Percentiles rank a stretch among this genome's conserved stretches.
phyloP scores from a whole-genome alignment of 2,797 vertebrate species.

The Coregonus suidteri region DNA sequence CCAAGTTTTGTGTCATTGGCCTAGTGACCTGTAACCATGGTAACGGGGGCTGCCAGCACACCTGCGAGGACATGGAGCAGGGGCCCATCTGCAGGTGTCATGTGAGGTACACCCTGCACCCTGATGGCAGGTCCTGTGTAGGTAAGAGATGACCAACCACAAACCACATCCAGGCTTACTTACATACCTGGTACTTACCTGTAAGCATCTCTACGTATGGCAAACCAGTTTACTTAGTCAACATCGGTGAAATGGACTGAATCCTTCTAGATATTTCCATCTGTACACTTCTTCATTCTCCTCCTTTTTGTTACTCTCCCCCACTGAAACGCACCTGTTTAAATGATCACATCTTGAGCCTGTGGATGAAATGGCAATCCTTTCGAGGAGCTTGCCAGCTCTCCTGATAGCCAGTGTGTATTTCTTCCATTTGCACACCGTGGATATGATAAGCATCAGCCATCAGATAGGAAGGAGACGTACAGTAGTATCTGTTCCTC shows the following conservation, averaged over 20 bases:
- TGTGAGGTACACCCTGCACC: slow-evolving; percentile 84
- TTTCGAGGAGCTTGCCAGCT: slow-evolving; percentile 4
- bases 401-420: slow-evolving; percentile 25
- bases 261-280: neutral
- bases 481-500: slow-evolving; percentile 48
- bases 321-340: slow-evolving; percentile 7
- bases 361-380: slow-evolving; percentile 12
- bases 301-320: neutral
- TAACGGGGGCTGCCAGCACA: slow-evolving; percentile 96
- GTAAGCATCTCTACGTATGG: neutral
- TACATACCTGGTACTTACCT: neutral
- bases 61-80: slow-evolving; percentile 89
- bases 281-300: neutral
- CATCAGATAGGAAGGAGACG: slow-evolving; percentile 9
- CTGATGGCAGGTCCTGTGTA: slow-evolving; percentile 87
- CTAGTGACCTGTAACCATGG: slow-evolving; percentile 96
- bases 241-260: neutral
- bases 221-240: neutral
- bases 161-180: neutral
- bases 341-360: neutral
- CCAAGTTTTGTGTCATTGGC: slow-evolving; percentile 41
- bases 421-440: slow-evolving; percentile 26
- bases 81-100: slow-evolving; percentile 93
- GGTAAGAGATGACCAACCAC: slow-evolving; percentile 76
- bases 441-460: slow-evolving; percentile 35